phyloP scores from a whole-genome alignment of 2,797 vertebrate species.

The Crotalus adamanteus region DNA sequence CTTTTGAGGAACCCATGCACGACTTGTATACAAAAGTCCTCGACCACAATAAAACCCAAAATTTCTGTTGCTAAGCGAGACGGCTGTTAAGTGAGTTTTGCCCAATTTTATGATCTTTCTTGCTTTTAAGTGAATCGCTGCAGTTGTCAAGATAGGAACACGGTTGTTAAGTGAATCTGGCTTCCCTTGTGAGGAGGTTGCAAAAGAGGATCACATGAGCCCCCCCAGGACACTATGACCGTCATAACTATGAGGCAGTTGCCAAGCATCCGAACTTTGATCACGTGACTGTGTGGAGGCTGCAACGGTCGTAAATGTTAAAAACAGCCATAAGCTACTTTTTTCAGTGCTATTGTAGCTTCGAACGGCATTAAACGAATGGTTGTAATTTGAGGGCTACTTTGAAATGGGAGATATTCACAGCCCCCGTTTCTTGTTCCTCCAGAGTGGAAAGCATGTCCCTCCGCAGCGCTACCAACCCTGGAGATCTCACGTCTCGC shows the following conservation, averaged over 20 bases:
- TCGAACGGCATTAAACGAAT: not conserved
- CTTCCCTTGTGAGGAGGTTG: not conserved
- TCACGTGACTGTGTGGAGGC: not conserved
- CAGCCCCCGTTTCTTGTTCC: not conserved
- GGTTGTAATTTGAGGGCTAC: not conserved
- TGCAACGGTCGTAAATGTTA: not conserved
- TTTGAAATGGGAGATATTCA: not conserved
- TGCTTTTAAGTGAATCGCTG: not conserved
- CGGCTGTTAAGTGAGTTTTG: not conserved
- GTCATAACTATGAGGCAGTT: not conserved
- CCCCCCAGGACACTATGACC: not conserved
- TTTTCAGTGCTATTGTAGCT: not conserved
- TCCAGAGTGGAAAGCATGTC: slow-evolving; percentile 91
- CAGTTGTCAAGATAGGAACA: not conserved
- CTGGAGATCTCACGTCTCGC: slow-evolving; percentile 82
- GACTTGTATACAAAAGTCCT: not conserved
- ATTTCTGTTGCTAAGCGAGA: not conserved
- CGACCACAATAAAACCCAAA: not conserved
- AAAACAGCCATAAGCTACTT: not conserved
- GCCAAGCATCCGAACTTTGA: not conserved
- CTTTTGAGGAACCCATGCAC: not conserved
- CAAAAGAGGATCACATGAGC: not conserved
- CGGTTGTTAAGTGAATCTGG: not conserved
- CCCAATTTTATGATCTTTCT: not conserved
- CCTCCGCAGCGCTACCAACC: slow-evolving; percentile 64